Evolutionary conservation across 2,888 invertebrate genomes (phyloP), one percentile per base, ranked within the genome.

Genomic region (Endotricha flammealis): DNA sequence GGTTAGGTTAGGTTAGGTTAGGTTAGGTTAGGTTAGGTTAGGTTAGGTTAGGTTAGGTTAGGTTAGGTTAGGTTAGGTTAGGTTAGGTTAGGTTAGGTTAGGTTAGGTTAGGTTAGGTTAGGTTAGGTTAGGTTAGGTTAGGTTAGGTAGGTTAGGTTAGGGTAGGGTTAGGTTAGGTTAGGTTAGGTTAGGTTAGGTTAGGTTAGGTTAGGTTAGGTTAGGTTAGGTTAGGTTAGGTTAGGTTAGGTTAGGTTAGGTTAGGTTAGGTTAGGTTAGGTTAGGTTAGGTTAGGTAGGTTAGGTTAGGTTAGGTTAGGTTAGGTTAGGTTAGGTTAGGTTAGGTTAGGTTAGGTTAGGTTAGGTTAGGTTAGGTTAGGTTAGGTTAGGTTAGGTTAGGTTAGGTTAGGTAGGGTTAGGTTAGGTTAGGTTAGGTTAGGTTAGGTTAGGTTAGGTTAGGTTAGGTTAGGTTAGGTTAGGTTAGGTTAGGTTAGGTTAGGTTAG

Each of bases 1-100:
- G 42, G 42, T 42, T 42, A 42, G 42, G 42, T 42, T 42, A 38
- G 42, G 38, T 38, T 36, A 36, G 36, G 36, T 36, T 41, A 41
- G 41, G 41, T 41, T 41, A 37, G 41, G 41, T 41, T 41, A 41
- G 37, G 38, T 41, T 41, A 37, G 36, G 37, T 41, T 41, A 37
- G 41, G 36, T 41, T 41, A 37, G 36, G 36, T 41, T 41, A 37
- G 41, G 41, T 41, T 40, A 37, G 37, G 41, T 41, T 37, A 37
- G 41, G 37, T 41, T 41, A 38, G 38, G 38, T 36, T 41, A 34
- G 41, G 30, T 41, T 30, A 32, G 41, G 34, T 41, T 41, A 38
- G 41, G 38, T 38, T 41, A 37, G 41, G 37, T 41, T 41, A 34
- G 34, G 41, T 41, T 38, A 38, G 34, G 41, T 41, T 38, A 41